Evolutionary conservation across 2,888 invertebrate genomes (phyloP), one percentile per base, ranked within the genome.

Genomic region (Melanchra persicariae): DNA sequence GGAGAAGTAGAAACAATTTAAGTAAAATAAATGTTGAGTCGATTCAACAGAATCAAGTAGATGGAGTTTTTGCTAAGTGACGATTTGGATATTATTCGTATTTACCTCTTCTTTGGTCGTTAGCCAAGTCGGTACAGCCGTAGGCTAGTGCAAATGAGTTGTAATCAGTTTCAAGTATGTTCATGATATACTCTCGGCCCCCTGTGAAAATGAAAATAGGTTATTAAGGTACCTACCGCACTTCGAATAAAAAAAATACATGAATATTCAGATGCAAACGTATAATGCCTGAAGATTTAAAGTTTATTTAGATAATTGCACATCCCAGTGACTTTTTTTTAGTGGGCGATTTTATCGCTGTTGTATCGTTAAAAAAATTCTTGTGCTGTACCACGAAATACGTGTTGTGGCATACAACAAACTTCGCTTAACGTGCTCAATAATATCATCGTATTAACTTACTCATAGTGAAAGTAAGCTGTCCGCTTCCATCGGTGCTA

Each of bases 401-500:
- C 10, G 2, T 12, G 34, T 15, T 37, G 17, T 30, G 4, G 30
- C 1, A 15, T 5, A n/a, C 10, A 67, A 8, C 0, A 19, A 19
- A 8, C 10, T 17, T 7, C n/a, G n/a, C 7, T 19, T 0, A n/a
- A n/a, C 17, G 7, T 15, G 58, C 17, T 12, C 15, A 19, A 22
- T 37, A 49, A 40, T 51, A 43, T 15, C 9, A 26, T 17, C 6
- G 4, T 24, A 55, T 12, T 6, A 34, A 86, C 89, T 87, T 79
- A 87, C 96, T 91, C 89, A 97, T 97, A 26, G 96, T 96, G 91
- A 97, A 97, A 2, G 96, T 94, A 0, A 97, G 95, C 19, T 96
- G 94, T 67, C 96, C 97, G 62, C 93, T 94, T 1, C 94, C 94
- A 85, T 97, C 97, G 82, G 96, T 96, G 0, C 97, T 96, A 19